Conservation (phyloP, 2,888 invertebrate species). For the Alviniconcha strummeri region DNA sequence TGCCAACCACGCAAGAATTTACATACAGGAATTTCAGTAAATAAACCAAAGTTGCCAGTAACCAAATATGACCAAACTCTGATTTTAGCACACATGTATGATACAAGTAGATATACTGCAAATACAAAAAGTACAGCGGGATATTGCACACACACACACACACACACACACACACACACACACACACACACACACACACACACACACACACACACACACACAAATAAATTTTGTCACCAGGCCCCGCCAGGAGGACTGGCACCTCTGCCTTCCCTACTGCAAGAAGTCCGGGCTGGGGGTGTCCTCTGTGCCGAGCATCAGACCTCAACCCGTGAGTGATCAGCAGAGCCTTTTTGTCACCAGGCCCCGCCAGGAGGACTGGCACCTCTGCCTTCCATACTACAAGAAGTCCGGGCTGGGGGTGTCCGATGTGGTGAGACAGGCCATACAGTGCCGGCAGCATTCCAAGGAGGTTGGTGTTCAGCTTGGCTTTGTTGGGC, state of each 20-base stretch:
- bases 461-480: constrained; percentile 39
- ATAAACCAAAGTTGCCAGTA: too few relatives aligned
- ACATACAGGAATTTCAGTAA: too few relatives aligned
- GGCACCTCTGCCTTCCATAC: constrained; percentile 59
- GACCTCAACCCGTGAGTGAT: too few relatives aligned
- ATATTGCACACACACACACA: too few relatives aligned
- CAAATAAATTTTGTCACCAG: constrained; percentile 46
- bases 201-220: too few relatives aligned
- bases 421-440: constrained; percentile 52
- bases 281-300: constrained; percentile 54
- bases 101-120: too few relatives aligned
- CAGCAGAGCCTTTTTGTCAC: neutral
- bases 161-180: too few relatives aligned
- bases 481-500: neutral
- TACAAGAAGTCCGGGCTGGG: constrained; percentile 57
- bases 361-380: constrained; percentile 56
- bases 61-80: too few relatives aligned
- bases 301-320: constrained; percentile 1
- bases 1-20: too few relatives aligned
- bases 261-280: constrained; percentile 59
- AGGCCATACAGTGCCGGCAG: constrained; percentile 50
- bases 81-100: too few relatives aligned
- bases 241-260: constrained; percentile 54
- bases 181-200: too few relatives aligned
- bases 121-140: too few relatives aligned